Percentiles rank a stretch among this genome's conserved stretches.
Evolutionary conservation across 1,140 invertebrate species (phyloP).

Genomic region (Drosophila nigromelanica): DNA sequence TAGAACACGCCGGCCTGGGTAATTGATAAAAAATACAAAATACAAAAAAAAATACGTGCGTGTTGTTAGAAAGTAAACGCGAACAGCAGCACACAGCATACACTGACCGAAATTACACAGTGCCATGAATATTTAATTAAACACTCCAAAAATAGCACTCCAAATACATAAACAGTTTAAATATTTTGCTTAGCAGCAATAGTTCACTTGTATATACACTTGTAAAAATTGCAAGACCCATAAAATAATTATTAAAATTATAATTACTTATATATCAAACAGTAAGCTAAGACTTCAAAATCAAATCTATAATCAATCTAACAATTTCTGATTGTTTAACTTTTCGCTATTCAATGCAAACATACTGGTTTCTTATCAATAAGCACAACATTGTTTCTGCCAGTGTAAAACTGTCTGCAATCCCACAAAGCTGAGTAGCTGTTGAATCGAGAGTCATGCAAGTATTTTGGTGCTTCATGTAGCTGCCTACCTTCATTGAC

Average conservation of each 20-base stretch:
- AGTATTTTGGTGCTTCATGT: slow-evolving; percentile 13
- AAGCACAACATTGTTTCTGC: neutral
- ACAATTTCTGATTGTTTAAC: neutral
- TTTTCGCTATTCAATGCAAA: neutral
- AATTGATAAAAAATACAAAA: slow-evolving; percentile 58
- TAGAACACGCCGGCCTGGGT: slow-evolving; percentile 52
- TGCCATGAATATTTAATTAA: slow-evolving; percentile 1
- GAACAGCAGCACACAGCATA: slow-evolving; percentile 15
- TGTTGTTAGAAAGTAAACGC: slow-evolving; percentile 75
- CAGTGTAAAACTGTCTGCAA: slow-evolving; percentile 14
- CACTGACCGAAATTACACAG: slow-evolving; percentile 19
- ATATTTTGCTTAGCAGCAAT: too few relatives aligned
- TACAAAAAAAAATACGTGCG: slow-evolving; percentile 37
- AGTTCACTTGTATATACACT: too few relatives aligned
- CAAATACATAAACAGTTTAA: too few relatives aligned
- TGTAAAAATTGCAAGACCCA: too few relatives aligned
- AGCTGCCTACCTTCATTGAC: slow-evolving; percentile 7
- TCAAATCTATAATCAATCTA: neutral
- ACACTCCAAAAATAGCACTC: neutral
- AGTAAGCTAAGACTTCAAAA: neutral
- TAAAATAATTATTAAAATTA: too few relatives aligned
- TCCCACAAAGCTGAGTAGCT: slow-evolving; percentile 16
- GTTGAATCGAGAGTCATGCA: slow-evolving; percentile 29
- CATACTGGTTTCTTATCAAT: neutral
- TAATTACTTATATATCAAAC: too few relatives aligned